A percentile compares a stretch with the other conserved stretches of the same genome.
phyloP scores from a whole-genome alignment of 2,888 invertebrate species.

The Incurvaria masculella region DNA sequence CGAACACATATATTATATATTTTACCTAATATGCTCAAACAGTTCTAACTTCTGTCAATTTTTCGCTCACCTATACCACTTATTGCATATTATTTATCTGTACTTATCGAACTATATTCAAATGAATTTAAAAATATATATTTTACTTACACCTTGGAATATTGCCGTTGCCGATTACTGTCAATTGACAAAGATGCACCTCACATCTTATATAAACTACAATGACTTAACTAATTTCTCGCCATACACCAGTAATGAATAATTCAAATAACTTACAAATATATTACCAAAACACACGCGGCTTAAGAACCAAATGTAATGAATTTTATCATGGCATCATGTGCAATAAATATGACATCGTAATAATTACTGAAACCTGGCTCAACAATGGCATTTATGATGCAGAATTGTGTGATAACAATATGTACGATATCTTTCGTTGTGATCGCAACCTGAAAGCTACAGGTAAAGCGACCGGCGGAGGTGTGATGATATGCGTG shows the following conservation, averaged over 20 bases:
- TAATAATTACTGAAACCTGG: background rate
- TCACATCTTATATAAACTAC: no score
- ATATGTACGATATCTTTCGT: background rate
- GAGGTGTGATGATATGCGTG: background rate
- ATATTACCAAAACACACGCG: constrained; percentile 2
- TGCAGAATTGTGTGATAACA: background rate
- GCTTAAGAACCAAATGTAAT: background rate
- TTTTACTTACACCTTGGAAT: background rate
- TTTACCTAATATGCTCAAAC: no score
- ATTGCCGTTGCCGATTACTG: no score
- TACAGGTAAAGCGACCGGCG: background rate
- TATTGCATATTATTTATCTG: background rate
- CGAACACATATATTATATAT: no score
- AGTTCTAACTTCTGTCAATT: background rate
- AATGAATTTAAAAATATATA: background rate
- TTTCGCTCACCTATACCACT: no score
- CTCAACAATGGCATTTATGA: background rate
- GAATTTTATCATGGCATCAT: background rate
- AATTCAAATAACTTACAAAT: background rate
- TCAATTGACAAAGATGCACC: no score
- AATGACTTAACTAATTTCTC: background rate
- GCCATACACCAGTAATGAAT: no score
- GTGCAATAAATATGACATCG: background rate
- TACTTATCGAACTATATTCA: background rate
- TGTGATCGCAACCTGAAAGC: background rate